Evolutionary conservation across 2,113 vertebrate genomes (phyloP).

Genomic region (Myotis yumanensis): DNA sequence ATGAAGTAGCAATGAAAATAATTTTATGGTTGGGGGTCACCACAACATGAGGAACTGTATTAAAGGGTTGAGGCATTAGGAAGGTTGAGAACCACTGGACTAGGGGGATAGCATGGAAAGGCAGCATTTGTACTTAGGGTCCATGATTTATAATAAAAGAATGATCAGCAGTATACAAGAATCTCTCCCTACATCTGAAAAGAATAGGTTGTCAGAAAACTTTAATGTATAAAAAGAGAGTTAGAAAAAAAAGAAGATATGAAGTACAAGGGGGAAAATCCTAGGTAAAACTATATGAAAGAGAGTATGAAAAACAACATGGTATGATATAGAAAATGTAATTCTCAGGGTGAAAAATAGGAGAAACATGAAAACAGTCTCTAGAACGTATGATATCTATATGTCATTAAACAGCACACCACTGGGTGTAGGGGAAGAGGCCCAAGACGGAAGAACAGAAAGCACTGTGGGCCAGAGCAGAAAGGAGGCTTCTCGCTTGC

Average conservation of each 20-base stretch:
- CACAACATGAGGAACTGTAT: no score
- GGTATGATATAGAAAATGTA: neutral
- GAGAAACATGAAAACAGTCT: neutral
- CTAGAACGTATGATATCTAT: neutral
- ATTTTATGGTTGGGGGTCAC: no score
- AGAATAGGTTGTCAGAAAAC: neutral
- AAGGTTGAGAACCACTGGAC: no score
- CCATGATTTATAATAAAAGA: neutral
- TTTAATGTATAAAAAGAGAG: neutral
- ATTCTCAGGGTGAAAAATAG: neutral
- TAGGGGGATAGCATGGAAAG: neutral
- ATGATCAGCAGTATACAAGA: neutral
- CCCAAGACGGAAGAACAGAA: neutral
- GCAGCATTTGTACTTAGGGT: neutral
- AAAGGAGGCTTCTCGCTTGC: neutral
- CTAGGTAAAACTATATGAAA: neutral
- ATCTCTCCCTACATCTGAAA: neutral
- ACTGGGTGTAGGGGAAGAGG: neutral
- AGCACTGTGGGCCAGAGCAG: neutral
- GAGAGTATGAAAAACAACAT: neutral
- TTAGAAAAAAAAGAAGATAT: neutral
- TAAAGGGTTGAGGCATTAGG: no score
- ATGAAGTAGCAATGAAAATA: no score
- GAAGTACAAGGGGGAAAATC: neutral
- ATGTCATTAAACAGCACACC: neutral